These are phyloP conservation scores for Parambassis ranga DNA, from an alignment of 2,797 vertebrate genomes.

Conservation along the genomic window DNA sequence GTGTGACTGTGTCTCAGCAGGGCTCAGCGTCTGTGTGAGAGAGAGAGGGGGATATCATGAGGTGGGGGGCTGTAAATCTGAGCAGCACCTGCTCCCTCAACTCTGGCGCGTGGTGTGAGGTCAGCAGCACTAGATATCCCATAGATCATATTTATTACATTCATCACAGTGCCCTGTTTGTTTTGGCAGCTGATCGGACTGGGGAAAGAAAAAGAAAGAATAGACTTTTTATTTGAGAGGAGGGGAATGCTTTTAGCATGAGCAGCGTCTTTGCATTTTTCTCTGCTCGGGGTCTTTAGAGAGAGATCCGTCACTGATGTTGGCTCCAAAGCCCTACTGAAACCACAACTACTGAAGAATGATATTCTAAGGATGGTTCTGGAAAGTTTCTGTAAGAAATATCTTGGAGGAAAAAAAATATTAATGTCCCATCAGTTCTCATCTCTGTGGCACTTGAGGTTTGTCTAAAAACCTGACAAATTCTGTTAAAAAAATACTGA, in stretches of 20 bases:
- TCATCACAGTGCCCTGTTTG: constrained; percentile 75
- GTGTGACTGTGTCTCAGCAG: constrained; percentile 36
- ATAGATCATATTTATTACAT: constrained; percentile 81
- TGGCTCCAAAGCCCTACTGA: constrained; percentile 23
- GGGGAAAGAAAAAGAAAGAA: constrained; percentile 45
- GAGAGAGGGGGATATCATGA: constrained; percentile 44
- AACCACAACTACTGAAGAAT: constrained; percentile 53
- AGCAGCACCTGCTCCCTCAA: constrained; percentile 78
- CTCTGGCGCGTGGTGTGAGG: constrained; percentile 75
- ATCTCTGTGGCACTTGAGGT: constrained; percentile 25
- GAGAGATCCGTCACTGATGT: constrained; percentile 55
- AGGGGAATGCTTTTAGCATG: constrained; percentile 58
- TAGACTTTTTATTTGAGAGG: constrained; percentile 55
- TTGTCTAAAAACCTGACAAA: constrained; percentile 25
- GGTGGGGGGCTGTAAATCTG: constrained; percentile 70
- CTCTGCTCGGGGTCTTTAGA: constrained; percentile 43
- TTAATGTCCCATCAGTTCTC: constrained; percentile 34
- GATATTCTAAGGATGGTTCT: constrained; percentile 32
- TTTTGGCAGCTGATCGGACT: constrained; percentile 80
- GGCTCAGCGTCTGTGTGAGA: constrained; percentile 33
- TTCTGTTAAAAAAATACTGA: neutral
- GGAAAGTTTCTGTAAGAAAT: constrained; percentile 47
- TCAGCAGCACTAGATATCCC: constrained; percentile 72
- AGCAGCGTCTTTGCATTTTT: constrained; percentile 53
- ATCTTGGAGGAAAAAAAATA: constrained; percentile 25